phyloP scores from a whole-genome alignment of 23 tunicate genomes.

The Botrylloides violaceus region DNA sequence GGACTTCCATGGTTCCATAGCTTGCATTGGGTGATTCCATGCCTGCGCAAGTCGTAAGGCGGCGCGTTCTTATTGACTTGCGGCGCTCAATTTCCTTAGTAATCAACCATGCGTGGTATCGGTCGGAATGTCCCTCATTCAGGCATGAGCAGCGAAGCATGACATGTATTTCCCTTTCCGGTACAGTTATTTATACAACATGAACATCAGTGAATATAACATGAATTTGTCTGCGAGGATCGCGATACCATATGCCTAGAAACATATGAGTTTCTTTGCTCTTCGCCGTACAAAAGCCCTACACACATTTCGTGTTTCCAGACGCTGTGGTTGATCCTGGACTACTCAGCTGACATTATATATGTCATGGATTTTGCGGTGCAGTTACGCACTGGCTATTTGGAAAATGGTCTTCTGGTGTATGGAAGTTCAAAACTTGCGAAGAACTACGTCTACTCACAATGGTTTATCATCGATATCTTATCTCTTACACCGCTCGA shows the following conservation, averaged over 20 bases:
- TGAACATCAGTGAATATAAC: not conserved
- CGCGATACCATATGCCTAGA: too few species aligned
- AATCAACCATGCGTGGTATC: too few species aligned
- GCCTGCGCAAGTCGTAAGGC: too few species aligned
- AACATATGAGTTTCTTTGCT: too few species aligned
- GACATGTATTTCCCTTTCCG: not conserved
- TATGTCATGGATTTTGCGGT: slow-evolving; percentile 59
- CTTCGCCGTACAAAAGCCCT: too few species aligned
- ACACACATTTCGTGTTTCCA: slow-evolving; percentile 4
- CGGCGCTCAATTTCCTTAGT: too few species aligned
- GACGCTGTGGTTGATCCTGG: slow-evolving; percentile 55
- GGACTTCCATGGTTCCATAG: too few species aligned
- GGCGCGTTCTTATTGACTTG: too few species aligned
- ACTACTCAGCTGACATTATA: slow-evolving; percentile 57
- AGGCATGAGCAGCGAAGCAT: not conserved
- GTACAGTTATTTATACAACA: not conserved
- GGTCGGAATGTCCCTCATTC: not conserved
- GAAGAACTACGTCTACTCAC: slow-evolving; percentile 49
- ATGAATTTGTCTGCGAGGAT: not conserved
- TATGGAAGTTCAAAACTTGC: slow-evolving; percentile 29
- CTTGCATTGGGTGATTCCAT: too few species aligned
- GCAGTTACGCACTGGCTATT: slow-evolving; percentile 52
- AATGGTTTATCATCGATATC: slow-evolving; percentile 51
- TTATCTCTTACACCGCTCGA: slow-evolving; percentile 53
- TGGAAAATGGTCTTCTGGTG: slow-evolving; percentile 82